Percentiles rank a stretch among this genome's conserved stretches.
These are phyloP conservation scores for Zosterops borbonicus DNA, from an alignment of 2,113 vertebrate species.

Conservation along the genomic window DNA sequence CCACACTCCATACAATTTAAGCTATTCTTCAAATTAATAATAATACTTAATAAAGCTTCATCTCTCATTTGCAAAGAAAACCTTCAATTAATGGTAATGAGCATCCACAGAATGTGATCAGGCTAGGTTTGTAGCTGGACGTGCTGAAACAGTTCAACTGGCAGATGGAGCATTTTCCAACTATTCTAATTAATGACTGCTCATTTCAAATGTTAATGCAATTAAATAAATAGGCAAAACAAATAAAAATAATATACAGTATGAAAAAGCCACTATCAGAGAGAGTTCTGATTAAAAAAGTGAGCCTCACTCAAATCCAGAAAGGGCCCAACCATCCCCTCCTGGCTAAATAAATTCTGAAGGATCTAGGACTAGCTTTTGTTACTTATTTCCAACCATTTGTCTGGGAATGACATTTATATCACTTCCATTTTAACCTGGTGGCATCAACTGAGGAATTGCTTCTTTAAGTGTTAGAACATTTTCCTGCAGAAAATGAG, in stretches of 20 bases:
- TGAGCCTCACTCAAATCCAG: not conserved
- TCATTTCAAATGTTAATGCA: constrained; percentile 47
- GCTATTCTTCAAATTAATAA: constrained; percentile 58
- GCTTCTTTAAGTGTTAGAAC: not conserved
- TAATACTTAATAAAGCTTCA: constrained; percentile 57
- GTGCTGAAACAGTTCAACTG: constrained; percentile 57
- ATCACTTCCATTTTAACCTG: constrained; percentile 31
- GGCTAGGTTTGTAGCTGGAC: constrained; percentile 53
- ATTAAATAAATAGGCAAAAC: constrained; percentile 61
- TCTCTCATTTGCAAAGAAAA: constrained; percentile 47
- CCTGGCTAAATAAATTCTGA: not conserved
- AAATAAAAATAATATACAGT: constrained; percentile 41
- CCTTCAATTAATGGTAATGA: constrained; percentile 66
- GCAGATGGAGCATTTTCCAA: constrained; percentile 50
- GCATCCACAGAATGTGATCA: constrained; percentile 19
- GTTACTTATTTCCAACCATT: not conserved
- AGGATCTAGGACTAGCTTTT: not conserved
- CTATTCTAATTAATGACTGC: constrained; percentile 45
- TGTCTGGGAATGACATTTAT: constrained; percentile 33
- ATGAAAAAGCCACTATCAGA: constrained; percentile 6
- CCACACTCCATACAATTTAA: constrained; percentile 2
- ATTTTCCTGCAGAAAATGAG: constrained; percentile 12
- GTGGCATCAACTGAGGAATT: not conserved
- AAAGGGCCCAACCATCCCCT: not conserved
- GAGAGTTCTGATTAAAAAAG: constrained; percentile 9